These are phyloP conservation scores for Steinernema scapterisci DNA, from an alignment of 2,888 invertebrate genomes.

Conservation along the genomic window DNA sequence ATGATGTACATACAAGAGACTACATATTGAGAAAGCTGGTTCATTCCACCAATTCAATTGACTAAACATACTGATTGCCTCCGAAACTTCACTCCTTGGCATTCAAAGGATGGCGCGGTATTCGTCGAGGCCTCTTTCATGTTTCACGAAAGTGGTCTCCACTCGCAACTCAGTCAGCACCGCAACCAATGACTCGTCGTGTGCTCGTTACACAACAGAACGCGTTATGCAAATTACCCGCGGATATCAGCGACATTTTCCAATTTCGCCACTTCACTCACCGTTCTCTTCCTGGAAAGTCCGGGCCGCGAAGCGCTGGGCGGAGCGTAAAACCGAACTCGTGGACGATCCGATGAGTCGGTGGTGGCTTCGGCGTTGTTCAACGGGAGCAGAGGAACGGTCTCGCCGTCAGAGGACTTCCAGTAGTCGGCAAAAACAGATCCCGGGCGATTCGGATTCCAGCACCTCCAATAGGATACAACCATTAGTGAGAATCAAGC, in stretches of 20 bases:
- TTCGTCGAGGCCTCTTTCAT: not conserved
- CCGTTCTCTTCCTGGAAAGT: conserved; percentile 6
- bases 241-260: too few species aligned
- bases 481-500: conserved; percentile 14
- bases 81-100: conserved; percentile 12
- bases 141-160: not conserved
- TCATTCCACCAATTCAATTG: not conserved
- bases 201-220: not conserved
- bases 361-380: not conserved
- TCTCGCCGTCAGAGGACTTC: conserved; percentile 26
- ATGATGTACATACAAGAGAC: too few species aligned
- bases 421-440: not conserved
- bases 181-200: not conserved
- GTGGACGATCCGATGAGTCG: not conserved
- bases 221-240: not conserved
- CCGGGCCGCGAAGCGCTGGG: not conserved
- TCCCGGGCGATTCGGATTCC: conserved; percentile 16
- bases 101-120: not conserved
- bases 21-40: too few species aligned
- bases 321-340: conserved; percentile 12
- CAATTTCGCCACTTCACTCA: not conserved
- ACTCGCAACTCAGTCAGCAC: not conserved
- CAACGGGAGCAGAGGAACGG: conserved; percentile 1
- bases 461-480: conserved; percentile 28
- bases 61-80: conserved; percentile 4